These are phyloP conservation scores for Phalera bucephala DNA, from an alignment of 2,888 invertebrate species.

Conservation along the genomic window DNA sequence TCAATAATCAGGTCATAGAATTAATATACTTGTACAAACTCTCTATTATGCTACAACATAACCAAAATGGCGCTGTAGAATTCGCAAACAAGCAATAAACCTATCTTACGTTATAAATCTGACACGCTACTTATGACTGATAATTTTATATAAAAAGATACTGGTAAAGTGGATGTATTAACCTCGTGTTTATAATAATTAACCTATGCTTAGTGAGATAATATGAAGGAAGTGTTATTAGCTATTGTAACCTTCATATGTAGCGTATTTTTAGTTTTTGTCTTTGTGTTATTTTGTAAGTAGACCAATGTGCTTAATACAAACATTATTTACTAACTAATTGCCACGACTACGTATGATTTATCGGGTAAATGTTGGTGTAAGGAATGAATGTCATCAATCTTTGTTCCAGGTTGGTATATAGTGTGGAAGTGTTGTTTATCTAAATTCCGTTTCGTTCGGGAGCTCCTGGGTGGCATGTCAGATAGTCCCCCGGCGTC, in stretches of 20 bases:
- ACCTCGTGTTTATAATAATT: slow-evolving; percentile 56
- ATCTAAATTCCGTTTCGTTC: slow-evolving; percentile 93
- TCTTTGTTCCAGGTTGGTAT: slow-evolving; percentile 91
- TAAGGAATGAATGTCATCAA: slow-evolving; percentile 31
- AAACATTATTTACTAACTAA: slow-evolving; percentile 2
- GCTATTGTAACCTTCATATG: slow-evolving; percentile 76
- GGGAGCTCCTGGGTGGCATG: slow-evolving; percentile 91
- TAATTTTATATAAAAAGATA: slow-evolving; percentile 36
- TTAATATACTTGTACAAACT: neutral
- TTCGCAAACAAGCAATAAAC: slow-evolving; percentile 33
- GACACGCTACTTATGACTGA: slow-evolving; percentile 42
- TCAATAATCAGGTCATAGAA: neutral
- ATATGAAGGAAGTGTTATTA: slow-evolving; percentile 81
- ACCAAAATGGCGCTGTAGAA: slow-evolving; percentile 54
- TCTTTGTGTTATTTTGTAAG: slow-evolving; percentile 81
- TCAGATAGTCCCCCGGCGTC: slow-evolving; percentile 85
- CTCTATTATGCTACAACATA: slow-evolving; percentile 2
- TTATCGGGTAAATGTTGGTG: neutral
- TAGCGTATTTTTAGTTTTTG: slow-evolving; percentile 78
- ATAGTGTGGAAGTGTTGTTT: slow-evolving; percentile 95
- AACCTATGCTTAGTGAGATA: slow-evolving; percentile 61
- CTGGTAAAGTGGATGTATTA: slow-evolving; percentile 66
- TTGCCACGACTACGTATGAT: neutral
- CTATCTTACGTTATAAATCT: slow-evolving; percentile 26
- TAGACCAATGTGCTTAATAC: slow-evolving; percentile 52